Conservation (phyloP, 1,140 invertebrate genomes). For the Caligus rogercresseyi region DNA sequence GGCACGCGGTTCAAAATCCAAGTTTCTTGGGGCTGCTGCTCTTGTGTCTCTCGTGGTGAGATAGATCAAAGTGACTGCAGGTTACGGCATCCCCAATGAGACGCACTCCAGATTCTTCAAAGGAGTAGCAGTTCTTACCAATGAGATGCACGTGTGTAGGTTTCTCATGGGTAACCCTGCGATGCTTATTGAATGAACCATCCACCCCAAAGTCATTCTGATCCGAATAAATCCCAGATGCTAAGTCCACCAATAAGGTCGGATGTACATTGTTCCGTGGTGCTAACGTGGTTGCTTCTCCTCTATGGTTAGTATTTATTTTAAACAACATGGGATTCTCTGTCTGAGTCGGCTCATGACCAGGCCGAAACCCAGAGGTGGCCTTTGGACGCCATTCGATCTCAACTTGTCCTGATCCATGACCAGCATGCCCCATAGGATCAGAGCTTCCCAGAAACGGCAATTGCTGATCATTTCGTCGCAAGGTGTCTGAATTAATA, state of each 20-base stretch:
- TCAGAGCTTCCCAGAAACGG: background rate
- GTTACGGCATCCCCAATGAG: background rate
- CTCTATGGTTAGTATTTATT: background rate
- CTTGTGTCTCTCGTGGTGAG: background rate
- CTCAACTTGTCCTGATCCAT: background rate
- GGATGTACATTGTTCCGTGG: background rate
- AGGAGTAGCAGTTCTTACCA: background rate
- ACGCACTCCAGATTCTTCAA: background rate
- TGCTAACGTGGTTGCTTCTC: background rate
- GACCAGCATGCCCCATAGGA: background rate
- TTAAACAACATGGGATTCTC: background rate
- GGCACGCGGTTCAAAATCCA: background rate
- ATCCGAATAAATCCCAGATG: background rate
- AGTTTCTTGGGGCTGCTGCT: background rate
- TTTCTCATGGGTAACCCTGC: background rate
- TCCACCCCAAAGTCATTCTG: too few relatives aligned
- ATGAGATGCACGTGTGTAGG: background rate
- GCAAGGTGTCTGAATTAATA: background rate
- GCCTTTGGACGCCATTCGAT: background rate
- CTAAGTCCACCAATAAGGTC: background rate
- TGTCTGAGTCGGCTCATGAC: background rate
- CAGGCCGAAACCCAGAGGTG: background rate
- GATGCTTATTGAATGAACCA: too few relatives aligned
- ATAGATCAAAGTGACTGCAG: background rate
- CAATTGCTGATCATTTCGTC: background rate